Evolutionary conservation across 2,113 vertebrate genomes (phyloP), one percentile per base, ranked within the genome.

Genomic region (Xiphophorus couchianus): DNA sequence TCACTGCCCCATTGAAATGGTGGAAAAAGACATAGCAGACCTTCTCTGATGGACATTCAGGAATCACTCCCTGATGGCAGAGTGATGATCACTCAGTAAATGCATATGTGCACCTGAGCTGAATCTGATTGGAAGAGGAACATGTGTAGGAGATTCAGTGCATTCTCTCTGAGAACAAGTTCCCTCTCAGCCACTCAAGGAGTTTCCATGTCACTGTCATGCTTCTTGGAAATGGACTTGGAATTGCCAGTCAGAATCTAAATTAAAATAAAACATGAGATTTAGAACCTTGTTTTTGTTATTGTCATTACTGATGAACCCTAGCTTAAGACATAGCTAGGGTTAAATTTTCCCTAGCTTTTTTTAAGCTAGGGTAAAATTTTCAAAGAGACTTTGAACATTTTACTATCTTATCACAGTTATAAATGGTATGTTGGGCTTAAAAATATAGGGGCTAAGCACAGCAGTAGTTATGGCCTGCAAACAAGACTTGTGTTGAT

Each of bases 401-500:
- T 42, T 42, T 12, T 12, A 42, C 10, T 42, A 42, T 42, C 10
- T 42, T 10, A 42, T 42, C 3, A 13, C 2, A 42, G 12, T 17
- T 17, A 44, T 5, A 17, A 44, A 5, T 14, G 11, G 42, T 44
- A 44, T 44, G 42, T 44, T 17, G 3, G 13, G 14, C 4, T 3
- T 5, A 15, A 5, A 48, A 48, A 19, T 42, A 19, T 15, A 1
- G 44, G 14, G 1, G 44, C 13, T 5, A 15, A 15, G 44, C 44
- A 48, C 14, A 48, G 15, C 14, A 19, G 15, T 15, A 48, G 15
- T 17, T 17, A 48, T 48, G 15, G 15, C 28, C 78, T 82, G 83
- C 86, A 91, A 95, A 94, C 86, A 96, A 97, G 96, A 96, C 96
- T 86, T 94, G 84, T 11, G 81, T 94, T 29, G 54, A 88, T 29